phyloP scores from a whole-genome alignment of 2,797 vertebrate genomes.

The Cyclopterus lumpus region DNA sequence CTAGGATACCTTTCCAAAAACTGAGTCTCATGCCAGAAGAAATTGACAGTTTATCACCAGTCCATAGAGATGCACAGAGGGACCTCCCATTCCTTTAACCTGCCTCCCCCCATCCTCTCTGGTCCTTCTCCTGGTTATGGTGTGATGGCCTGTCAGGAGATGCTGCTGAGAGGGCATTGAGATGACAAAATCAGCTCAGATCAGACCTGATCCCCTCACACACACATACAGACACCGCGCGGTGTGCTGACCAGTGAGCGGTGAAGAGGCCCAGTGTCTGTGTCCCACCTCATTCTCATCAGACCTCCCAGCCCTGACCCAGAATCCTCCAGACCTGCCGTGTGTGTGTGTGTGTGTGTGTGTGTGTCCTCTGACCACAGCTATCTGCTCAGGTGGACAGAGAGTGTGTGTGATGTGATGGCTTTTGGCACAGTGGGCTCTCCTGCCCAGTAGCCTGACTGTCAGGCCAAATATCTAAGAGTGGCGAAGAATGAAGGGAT shows the following conservation, averaged over 20 bases:
- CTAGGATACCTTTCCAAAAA: background rate
- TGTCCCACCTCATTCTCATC: constrained; percentile 75
- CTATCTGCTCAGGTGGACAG: constrained; percentile 68
- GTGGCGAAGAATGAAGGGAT: constrained; percentile 26
- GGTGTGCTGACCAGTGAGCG: constrained; percentile 66
- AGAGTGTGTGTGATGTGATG: constrained; percentile 63
- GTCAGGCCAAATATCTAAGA: constrained; percentile 65
- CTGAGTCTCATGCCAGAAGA: background rate
- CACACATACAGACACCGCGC: constrained; percentile 23
- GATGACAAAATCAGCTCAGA: constrained; percentile 64
- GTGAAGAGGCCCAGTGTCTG: constrained; percentile 66
- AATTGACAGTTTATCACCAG: constrained; percentile 8
- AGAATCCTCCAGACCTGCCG: constrained; percentile 71
- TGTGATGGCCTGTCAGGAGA: constrained; percentile 73
- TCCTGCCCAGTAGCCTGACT: constrained; percentile 59
- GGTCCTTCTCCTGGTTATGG: constrained; percentile 50
- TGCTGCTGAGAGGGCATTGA: constrained; percentile 42
- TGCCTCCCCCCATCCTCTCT: constrained; percentile 26
- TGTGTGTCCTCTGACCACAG: constrained; percentile 61
- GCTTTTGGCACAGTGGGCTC: constrained; percentile 67
- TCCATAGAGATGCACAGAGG: constrained; percentile 3
- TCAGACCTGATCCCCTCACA: constrained; percentile 67
- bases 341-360: background rate
- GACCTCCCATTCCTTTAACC: constrained; percentile 16
- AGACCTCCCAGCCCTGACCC: constrained; percentile 69